Evolutionary conservation across 2,113 vertebrate genomes (phyloP).

Genomic region (Sceloporus undulatus): DNA sequence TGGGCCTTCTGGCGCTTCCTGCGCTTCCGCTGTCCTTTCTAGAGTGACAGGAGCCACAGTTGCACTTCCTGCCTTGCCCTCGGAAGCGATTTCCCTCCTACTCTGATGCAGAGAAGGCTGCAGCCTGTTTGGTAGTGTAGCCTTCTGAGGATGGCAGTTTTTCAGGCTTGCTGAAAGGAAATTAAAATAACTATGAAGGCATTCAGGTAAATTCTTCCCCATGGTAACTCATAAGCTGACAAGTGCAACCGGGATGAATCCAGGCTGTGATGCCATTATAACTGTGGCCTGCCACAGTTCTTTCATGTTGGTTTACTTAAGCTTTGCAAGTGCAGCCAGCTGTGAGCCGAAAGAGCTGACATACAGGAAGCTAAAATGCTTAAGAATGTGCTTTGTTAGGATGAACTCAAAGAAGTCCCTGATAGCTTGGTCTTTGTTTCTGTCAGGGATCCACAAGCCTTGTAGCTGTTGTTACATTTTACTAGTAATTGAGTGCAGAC

Average conservation of each 20-base stretch:
- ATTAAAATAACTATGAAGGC: slow-evolving; percentile 56
- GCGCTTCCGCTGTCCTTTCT: slow-evolving; percentile 35
- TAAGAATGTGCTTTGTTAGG: background rate
- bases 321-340: background rate
- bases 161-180: slow-evolving; percentile 40
- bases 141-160: slow-evolving; percentile 37
- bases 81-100: slow-evolving; percentile 54
- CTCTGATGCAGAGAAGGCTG: slow-evolving; percentile 47
- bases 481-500: background rate
- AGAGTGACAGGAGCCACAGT: slow-evolving; percentile 50
- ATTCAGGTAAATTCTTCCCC: slow-evolving; percentile 62
- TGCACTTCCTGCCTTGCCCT: slow-evolving; percentile 65
- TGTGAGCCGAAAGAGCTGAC: background rate
- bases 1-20: slow-evolving; percentile 60
- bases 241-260: background rate
- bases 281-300: background rate
- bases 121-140: slow-evolving; percentile 43
- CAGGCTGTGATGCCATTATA: background rate
- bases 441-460: background rate
- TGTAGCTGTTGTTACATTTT: background rate
- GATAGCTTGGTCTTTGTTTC: background rate
- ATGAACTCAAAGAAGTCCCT: too few relatives aligned
- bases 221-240: background rate
- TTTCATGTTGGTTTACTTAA: slow-evolving; percentile 6
- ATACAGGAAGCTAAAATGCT: slow-evolving; percentile 16